Conservation (phyloP, 2,888 invertebrate genomes). For the Epistrophe eligans region DNA sequence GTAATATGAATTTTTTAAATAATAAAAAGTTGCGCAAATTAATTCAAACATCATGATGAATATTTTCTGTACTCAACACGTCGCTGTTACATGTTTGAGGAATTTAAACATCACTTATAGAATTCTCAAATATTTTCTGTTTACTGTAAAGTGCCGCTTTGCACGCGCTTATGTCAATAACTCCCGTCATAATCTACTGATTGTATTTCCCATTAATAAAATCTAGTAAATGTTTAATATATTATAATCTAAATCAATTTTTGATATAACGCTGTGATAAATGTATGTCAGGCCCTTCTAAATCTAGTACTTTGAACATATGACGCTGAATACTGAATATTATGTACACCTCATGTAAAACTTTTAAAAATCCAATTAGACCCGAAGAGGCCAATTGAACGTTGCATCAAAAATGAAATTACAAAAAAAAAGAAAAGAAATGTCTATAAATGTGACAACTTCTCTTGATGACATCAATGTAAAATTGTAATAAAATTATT, state of each 20-base stretch:
- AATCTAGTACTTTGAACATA: not conserved
- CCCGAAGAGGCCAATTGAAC: conserved; percentile 39
- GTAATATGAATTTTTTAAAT: too few relatives aligned
- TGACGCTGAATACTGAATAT: not conserved
- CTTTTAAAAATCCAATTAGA: conserved; percentile 52
- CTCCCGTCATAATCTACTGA: not conserved
- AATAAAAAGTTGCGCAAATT: too few relatives aligned
- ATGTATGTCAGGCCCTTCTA: not conserved
- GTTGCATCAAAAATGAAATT: conserved; percentile 5
- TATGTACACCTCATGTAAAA: not conserved
- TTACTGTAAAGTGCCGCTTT: too few relatives aligned
- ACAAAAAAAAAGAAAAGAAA: not conserved
- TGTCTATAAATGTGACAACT: conserved; percentile 9
- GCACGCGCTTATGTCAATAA: not conserved
- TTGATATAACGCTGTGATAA: not conserved
- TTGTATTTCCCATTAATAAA: not conserved
- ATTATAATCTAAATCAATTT: conserved; percentile 6
- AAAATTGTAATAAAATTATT: conserved; percentile 41
- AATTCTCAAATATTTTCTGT: too few relatives aligned
- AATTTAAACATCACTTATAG: too few relatives aligned
- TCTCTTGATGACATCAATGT: conserved; percentile 42
- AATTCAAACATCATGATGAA: too few relatives aligned
- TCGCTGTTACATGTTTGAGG: too few relatives aligned
- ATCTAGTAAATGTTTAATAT: not conserved
- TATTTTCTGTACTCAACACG: too few relatives aligned